phyloP scores from a whole-genome alignment of 2,888 invertebrate species.

The Scelioninae gen. 1 region DNA sequence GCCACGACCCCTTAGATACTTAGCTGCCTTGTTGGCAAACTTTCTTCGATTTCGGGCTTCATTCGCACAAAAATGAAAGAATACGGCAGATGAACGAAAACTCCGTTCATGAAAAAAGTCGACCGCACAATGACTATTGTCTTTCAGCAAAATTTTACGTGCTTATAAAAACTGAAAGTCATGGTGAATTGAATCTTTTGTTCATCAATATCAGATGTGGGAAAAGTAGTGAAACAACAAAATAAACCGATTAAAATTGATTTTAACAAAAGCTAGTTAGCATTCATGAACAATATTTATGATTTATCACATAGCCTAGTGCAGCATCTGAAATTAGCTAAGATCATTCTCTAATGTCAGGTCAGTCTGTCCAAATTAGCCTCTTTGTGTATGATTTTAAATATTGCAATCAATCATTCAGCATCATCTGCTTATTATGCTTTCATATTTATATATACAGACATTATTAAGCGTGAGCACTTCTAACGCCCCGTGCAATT shows the following conservation, averaged over 20 bases:
- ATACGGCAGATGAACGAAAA: slow-evolving; percentile 46
- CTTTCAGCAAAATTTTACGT: slow-evolving; percentile 65
- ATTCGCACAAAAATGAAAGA: slow-evolving; percentile 56
- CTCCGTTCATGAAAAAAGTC: slow-evolving; percentile 55
- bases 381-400: slow-evolving; percentile 1
- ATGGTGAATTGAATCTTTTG: slow-evolving; percentile 66
- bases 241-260: slow-evolving; percentile 54
- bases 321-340: slow-evolving; percentile 10
- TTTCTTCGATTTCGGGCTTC: slow-evolving; percentile 70
- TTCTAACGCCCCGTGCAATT: neutral
- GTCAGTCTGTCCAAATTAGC: slow-evolving; percentile 10
- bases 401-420: slow-evolving; percentile 8
- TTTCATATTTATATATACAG: neutral
- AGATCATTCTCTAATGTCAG: slow-evolving; percentile 40
- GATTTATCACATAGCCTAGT: slow-evolving; percentile 35
- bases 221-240: slow-evolving; percentile 53
- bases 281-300: slow-evolving; percentile 17
- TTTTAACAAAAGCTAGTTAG: slow-evolving; percentile 43
- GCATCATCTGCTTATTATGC: neutral
- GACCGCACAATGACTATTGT: slow-evolving; percentile 69
- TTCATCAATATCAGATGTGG: slow-evolving; percentile 46
- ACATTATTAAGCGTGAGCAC: slow-evolving; percentile 12
- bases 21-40: slow-evolving; percentile 65
- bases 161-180: slow-evolving; percentile 60
- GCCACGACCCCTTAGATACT: slow-evolving; percentile 62